These are phyloP conservation scores for Sebastes flavidus DNA, from an alignment of 2,797 vertebrate species.

Conservation along the genomic window DNA sequence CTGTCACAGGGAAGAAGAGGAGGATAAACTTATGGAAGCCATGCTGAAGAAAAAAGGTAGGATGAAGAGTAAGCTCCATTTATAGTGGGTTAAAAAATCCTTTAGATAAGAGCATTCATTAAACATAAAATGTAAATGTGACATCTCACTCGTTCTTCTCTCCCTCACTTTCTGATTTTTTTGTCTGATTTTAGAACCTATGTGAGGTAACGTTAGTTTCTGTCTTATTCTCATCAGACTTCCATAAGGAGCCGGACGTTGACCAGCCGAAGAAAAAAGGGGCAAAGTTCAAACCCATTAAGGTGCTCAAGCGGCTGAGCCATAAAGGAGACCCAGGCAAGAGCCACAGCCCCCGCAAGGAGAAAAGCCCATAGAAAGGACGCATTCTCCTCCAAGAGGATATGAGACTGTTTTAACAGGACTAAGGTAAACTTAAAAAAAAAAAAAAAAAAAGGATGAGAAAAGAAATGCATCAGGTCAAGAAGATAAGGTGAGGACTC, in stretches of 20 bases:
- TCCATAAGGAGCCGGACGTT: constrained; percentile 86
- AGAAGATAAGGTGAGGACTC: not conserved
- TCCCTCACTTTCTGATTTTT: not conserved
- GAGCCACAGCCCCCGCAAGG: constrained; percentile 74
- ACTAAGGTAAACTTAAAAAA: not conserved
- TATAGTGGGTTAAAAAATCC: not conserved
- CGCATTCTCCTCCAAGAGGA: constrained; percentile 9
- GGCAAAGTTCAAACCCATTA: constrained; percentile 95
- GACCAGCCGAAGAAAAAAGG: constrained; percentile 90
- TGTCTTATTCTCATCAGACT: constrained; percentile 79
- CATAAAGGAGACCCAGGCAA: constrained; percentile 89
- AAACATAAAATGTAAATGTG: not conserved
- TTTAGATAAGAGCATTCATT: not conserved
- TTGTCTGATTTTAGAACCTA: not conserved
- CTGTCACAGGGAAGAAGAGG: constrained; percentile 93
- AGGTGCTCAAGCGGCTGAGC: constrained; percentile 93
- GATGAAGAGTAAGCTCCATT: not conserved
- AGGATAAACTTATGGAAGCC: constrained; percentile 94
- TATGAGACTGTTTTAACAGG: constrained; percentile 21
- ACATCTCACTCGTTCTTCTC: not conserved
- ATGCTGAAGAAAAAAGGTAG: constrained; percentile 97
- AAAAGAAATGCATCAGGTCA: not conserved
- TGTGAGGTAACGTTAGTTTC: not conserved
- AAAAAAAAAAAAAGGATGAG: not conserved
- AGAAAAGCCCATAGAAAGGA: constrained; percentile 56